phyloP scores from a whole-genome alignment of 2,113 vertebrate genomes.

The Cercopithecus mona region DNA sequence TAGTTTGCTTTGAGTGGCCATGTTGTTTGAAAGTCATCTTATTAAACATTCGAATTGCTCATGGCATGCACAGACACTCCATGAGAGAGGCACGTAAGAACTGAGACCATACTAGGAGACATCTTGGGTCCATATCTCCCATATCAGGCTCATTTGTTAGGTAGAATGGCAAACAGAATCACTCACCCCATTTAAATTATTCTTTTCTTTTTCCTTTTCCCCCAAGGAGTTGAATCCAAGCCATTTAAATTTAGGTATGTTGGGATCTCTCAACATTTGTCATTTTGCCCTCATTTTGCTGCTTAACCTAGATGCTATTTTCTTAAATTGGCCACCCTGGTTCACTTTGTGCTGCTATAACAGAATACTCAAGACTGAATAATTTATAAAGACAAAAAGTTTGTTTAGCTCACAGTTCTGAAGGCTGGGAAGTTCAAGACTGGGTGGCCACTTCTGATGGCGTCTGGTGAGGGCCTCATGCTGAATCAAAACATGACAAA shows the following conservation, averaged over 20 bases:
- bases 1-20: neutral
- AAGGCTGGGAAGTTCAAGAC: neutral
- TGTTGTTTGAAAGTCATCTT: neutral
- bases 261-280: neutral
- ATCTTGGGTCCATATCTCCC: neutral
- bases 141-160: neutral
- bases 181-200: neutral
- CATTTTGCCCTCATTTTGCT: conserved; percentile 13
- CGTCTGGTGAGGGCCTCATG: neutral
- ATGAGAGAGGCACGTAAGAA: neutral
- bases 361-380: neutral
- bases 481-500: neutral
- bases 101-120: neutral
- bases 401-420: neutral
- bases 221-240: neutral
- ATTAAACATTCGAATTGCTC: neutral
- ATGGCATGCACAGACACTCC: neutral
- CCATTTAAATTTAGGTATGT: conserved; percentile 17
- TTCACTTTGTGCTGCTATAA: neutral
- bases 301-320: neutral
- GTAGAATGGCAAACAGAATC: neutral
- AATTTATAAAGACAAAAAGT: neutral
- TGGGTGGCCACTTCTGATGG: neutral
- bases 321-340: neutral
- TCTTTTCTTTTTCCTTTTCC: neutral